phyloP scores from a whole-genome alignment of 2,888 invertebrate genomes.

The Cerastis rubricosa region DNA sequence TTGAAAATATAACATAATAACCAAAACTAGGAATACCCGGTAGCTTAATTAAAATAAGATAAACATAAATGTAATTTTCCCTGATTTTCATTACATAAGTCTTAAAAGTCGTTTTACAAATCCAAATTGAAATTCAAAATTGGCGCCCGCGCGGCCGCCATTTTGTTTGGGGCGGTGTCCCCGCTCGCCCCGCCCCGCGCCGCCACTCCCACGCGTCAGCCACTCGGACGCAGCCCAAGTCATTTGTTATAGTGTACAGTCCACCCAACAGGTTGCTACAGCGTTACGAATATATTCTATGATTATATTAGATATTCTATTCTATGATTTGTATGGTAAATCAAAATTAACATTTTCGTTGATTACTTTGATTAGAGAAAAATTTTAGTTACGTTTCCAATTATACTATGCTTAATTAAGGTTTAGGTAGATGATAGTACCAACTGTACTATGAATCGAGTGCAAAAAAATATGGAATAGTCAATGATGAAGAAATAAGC shows the following conservation, averaged over 20 bases:
- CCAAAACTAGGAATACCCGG: background rate
- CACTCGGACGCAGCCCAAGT: slow-evolving; percentile 90
- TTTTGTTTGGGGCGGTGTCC: slow-evolving; percentile 91
- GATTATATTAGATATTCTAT: no score
- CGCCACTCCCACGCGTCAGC: slow-evolving; percentile 86
- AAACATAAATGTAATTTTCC: background rate
- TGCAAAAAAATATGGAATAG: background rate
- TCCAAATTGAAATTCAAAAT: slow-evolving; percentile 83
- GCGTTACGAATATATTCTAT: slow-evolving; percentile 20
- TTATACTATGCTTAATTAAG: background rate
- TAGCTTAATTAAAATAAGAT: background rate
- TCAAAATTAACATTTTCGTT: background rate
- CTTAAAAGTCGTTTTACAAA: slow-evolving; percentile 47
- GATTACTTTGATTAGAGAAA: background rate
- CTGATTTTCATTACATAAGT: slow-evolving; percentile 24
- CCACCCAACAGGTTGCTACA: slow-evolving; percentile 79
- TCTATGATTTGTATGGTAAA: slow-evolving; percentile 4
- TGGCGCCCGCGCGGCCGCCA: slow-evolving; percentile 91
- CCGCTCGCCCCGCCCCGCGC: slow-evolving; percentile 88
- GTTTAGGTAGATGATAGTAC: background rate
- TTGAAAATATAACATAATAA: background rate
- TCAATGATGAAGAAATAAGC: background rate
- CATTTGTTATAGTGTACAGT: slow-evolving; percentile 89
- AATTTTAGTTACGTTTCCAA: background rate
- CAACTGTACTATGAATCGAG: background rate